phyloP scores from a whole-genome alignment of 2,113 vertebrate species.

The Pipa parva region DNA sequence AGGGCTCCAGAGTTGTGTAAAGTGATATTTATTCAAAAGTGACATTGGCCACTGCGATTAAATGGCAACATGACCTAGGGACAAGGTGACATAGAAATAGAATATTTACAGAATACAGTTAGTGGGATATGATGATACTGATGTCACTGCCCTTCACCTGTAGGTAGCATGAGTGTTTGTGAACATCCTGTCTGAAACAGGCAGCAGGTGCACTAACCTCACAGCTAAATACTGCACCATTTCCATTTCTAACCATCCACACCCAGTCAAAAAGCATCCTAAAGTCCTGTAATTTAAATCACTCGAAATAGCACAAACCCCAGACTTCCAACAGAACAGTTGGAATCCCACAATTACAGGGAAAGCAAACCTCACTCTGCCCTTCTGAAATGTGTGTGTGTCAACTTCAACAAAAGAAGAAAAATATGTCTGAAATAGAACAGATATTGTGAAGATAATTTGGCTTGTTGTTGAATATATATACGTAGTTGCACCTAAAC shows the following conservation, averaged over 20 bases:
- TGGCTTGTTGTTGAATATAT: no score
- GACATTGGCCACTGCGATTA: no score
- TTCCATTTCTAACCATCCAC: neutral
- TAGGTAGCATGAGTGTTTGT: neutral
- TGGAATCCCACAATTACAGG: constrained; percentile 22
- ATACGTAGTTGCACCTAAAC: no score
- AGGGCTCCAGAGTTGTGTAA: no score
- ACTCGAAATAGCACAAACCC: constrained; percentile 17
- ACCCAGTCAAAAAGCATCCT: constrained; percentile 4
- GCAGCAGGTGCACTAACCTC: constrained; percentile 1
- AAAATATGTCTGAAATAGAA: no score
- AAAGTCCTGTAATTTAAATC: constrained; percentile 26
- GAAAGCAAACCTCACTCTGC: neutral
- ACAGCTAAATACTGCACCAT: neutral
- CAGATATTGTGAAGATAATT: no score
- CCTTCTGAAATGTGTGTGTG: neutral
- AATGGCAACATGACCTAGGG: no score
- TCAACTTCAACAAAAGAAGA: neutral
- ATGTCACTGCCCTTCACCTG: no score
- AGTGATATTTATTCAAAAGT: no score
- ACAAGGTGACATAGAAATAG: no score
- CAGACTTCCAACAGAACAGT: neutral
- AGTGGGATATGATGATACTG: no score
- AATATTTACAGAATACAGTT: no score
- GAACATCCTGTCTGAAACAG: neutral